phyloP scores from a whole-genome alignment of 2,113 vertebrate genomes.

The Callithrix jacchus region DNA sequence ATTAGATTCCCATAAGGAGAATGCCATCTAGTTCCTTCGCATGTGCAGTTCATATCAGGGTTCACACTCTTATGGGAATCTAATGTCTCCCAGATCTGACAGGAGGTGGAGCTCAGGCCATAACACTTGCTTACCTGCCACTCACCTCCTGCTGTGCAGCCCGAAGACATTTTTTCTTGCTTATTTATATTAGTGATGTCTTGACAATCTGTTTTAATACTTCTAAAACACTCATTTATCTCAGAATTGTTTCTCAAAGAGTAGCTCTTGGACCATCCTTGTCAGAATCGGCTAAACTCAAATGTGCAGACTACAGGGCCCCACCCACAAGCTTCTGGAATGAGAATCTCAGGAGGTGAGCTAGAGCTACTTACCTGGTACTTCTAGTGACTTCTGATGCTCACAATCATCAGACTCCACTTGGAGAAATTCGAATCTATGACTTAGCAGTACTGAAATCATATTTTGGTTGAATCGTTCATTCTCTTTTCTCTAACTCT shows the following conservation, averaged over 20 bases:
- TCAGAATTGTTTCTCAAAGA: neutral
- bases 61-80: too few relatives aligned
- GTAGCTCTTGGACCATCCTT: neutral
- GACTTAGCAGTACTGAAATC: neutral
- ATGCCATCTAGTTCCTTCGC: too few relatives aligned
- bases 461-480: neutral
- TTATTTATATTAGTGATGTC: neutral
- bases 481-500: neutral
- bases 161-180: neutral
- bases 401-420: neutral
- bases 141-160: too few relatives aligned
- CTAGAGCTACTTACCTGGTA: neutral
- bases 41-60: too few relatives aligned
- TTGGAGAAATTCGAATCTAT: neutral
- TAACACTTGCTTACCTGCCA: too few relatives aligned
- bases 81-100: too few relatives aligned
- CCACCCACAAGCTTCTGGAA: rapidly evolving
- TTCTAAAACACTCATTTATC: neutral
- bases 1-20: too few relatives aligned
- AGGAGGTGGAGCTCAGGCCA: too few relatives aligned
- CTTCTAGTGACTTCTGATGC: neutral
- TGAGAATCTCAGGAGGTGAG: neutral
- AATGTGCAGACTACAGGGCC: rapidly evolving
- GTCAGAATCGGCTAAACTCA: neutral
- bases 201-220: neutral